A percentile compares a stretch with the other conserved stretches of the same genome.
These are phyloP conservation scores for Allophyes oxyacanthae DNA, from an alignment of 2,888 invertebrate species.

Conservation along the genomic window DNA sequence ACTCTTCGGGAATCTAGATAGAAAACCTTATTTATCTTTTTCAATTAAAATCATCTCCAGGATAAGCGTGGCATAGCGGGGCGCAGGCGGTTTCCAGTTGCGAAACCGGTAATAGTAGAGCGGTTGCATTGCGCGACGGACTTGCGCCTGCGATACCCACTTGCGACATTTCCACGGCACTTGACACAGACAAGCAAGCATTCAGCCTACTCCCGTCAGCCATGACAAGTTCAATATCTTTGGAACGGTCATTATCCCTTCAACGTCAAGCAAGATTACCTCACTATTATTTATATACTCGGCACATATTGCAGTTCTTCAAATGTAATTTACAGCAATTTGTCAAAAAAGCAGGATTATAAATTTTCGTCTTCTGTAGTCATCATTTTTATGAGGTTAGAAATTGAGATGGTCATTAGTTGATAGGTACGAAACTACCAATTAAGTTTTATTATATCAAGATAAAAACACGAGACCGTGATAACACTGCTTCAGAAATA, in stretches of 20 bases:
- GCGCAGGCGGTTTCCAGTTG: constrained; percentile 62
- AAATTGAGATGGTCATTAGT: no score
- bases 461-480: no score
- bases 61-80: constrained; percentile 34
- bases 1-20: no score
- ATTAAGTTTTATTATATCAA: no score
- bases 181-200: constrained; percentile 53
- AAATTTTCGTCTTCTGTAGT: no score
- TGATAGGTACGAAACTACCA: no score
- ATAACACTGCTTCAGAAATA: neutral
- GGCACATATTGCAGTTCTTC: no score
- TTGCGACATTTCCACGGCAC: constrained; percentile 59
- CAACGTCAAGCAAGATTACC: no score
- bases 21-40: neutral
- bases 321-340: no score
- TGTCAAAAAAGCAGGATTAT: no score
- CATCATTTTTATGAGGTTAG: no score
- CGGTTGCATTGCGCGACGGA: constrained; percentile 47
- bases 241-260: constrained; percentile 14
- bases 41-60: constrained; percentile 30
- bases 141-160: constrained; percentile 19
- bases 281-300: no score
- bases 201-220: constrained; percentile 48
- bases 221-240: constrained; percentile 52
- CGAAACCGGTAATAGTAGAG: constrained; percentile 64